These are phyloP conservation scores for Actenoides lindsayi DNA, from an alignment of 2,113 vertebrate genomes.

Conservation along the genomic window DNA sequence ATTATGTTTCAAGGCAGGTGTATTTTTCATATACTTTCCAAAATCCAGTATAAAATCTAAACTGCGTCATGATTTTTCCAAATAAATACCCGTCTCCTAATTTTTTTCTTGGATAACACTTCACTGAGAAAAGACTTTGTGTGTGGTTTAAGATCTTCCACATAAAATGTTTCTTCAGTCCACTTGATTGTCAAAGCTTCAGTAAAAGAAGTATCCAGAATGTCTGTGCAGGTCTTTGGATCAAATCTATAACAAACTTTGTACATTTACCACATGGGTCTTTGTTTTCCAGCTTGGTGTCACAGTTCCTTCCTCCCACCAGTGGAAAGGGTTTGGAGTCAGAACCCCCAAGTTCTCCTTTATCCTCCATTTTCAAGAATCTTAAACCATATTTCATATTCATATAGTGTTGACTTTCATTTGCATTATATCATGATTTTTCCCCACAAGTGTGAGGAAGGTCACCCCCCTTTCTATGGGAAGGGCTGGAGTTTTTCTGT, in stretches of 20 bases:
- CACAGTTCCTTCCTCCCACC: not conserved
- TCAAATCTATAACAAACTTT: too few relatives aligned
- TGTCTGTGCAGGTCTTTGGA: not conserved
- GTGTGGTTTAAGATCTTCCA: not conserved
- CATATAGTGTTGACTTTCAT: not conserved
- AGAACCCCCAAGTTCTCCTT: not conserved
- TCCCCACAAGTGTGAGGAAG: not conserved
- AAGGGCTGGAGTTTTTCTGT: not conserved
- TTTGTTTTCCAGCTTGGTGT: not conserved
- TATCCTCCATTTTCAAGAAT: not conserved
- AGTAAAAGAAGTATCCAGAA: not conserved
- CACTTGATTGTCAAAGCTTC: not conserved
- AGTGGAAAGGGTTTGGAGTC: not conserved
- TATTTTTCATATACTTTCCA: not conserved
- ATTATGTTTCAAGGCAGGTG: not conserved
- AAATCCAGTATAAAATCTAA: not conserved
- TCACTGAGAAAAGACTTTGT: not conserved
- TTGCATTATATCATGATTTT: fast-evolving
- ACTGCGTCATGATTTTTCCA: not conserved
- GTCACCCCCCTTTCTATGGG: not conserved
- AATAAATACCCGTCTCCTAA: not conserved
- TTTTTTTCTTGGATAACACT: not conserved
- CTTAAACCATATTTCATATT: not conserved
- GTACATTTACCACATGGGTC: not conserved
- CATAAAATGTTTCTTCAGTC: not conserved